Evolutionary conservation across 2,797 vertebrate genomes (phyloP), one percentile per base, ranked within the genome.

Genomic region (Phrynocephalus vlangalii): DNA sequence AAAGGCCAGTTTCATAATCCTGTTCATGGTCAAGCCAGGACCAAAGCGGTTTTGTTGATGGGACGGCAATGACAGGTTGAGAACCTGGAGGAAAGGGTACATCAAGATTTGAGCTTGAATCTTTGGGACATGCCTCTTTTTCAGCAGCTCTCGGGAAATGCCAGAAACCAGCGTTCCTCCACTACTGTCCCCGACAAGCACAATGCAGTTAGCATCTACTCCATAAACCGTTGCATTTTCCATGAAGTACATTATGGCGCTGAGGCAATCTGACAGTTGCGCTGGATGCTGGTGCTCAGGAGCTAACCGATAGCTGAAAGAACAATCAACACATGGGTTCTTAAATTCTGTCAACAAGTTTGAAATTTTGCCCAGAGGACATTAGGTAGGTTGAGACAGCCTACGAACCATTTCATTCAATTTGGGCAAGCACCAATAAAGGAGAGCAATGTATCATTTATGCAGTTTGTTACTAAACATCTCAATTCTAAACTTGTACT

Each of bases 31-130:
- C 92, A 98, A 95, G 94, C 98, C 0, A 28, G 97, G 97, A 82
- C 97, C 87, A 1, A 92, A 87, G 1, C 89, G 89, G 81, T 98
- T 98, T 93, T 98, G 97, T 94, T 97, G 97, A 80, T 97, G 97
- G 28, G 98, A 98, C 82, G 98, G 98, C 92, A 97, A 92, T 94
- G 96, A 94, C n/a, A 98, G 97, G 89, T 98, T 95, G 71, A 97
- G 76, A 88, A 83, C 90, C 93, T 99, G 98, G 81, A 98, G 92
- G 2, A 79, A 84, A 0, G 97, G 96, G 68, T 98, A 98, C 94
- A 99, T 94, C 63, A 98, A 95, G 86, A 98, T 93, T 93, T 98
- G 98, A 75, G 98, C 98, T 30, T 97, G 96, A 91, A 97, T 97
- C 92, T 93, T 96, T 5, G 97, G 97, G 94, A 98, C 95, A 87